phyloP scores from a whole-genome alignment of 2,113 vertebrate species.

The Genyomyrus donnyi region DNA sequence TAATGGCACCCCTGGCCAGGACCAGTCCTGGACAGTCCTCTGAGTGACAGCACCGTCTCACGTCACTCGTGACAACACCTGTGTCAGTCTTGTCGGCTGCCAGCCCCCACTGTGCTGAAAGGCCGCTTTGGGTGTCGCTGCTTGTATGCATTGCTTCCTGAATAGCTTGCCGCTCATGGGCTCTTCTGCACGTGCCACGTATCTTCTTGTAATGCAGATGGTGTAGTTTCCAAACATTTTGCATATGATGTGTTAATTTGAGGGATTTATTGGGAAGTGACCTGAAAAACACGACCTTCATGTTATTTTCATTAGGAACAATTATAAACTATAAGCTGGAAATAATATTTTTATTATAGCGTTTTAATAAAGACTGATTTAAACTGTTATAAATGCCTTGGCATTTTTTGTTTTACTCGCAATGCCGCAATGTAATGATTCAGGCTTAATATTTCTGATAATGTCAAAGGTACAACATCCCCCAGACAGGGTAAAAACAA shows the following conservation, averaged over 20 bases:
- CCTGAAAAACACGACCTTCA: background rate
- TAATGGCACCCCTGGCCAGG: background rate
- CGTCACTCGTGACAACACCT: slow-evolving; percentile 56
- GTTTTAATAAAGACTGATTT: background rate
- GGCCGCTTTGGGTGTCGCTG: slow-evolving; percentile 35
- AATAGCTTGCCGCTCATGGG: background rate
- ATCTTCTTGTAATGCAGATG: background rate
- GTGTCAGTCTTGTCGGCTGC: slow-evolving; percentile 43
- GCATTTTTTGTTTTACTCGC: background rate
- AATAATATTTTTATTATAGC: background rate
- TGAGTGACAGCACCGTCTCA: slow-evolving; percentile 55
- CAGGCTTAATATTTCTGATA: background rate
- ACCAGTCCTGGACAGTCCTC: slow-evolving; percentile 57
- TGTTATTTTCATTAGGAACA: background rate
- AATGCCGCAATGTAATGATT: background rate
- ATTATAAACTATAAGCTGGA: background rate
- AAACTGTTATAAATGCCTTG: background rate
- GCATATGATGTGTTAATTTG: background rate
- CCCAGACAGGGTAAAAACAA: background rate
- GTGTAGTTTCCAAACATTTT: background rate
- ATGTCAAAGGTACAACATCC: background rate
- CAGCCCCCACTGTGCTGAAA: slow-evolving; percentile 49
- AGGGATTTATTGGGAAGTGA: background rate
- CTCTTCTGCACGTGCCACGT: background rate
- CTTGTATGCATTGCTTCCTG: background rate